These are phyloP conservation scores for Lacerta viridis DNA, from an alignment of 2,797 vertebrate species.

Conservation along the genomic window DNA sequence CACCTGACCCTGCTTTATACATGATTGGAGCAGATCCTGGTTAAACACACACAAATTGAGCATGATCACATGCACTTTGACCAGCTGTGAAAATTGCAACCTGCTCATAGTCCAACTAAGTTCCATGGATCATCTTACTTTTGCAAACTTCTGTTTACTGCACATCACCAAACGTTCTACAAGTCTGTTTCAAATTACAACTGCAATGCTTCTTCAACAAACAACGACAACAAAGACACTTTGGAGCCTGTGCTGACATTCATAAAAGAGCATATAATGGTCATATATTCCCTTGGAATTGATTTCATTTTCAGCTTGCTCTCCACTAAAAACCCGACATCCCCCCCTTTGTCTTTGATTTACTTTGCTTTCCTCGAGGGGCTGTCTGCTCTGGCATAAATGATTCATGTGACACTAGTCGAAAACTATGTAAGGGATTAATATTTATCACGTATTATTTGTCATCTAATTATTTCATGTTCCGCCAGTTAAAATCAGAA, in stretches of 20 bases:
- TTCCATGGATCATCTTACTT: background rate
- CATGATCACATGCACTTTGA: background rate
- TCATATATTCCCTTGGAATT: background rate
- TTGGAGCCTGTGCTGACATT: background rate
- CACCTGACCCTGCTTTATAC: background rate
- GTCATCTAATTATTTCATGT: background rate
- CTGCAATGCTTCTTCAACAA: constrained; percentile 2
- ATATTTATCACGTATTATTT: constrained; percentile 27
- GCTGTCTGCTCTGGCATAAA: background rate
- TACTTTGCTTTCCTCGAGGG: constrained; percentile 23
- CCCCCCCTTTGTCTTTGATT: background rate
- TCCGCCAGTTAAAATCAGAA: background rate
- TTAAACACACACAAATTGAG: background rate
- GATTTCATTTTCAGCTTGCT: background rate
- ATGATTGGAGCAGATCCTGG: background rate
- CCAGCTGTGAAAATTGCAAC: background rate
- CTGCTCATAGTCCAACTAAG: background rate
- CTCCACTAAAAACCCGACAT: background rate
- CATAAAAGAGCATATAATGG: background rate
- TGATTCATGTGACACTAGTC: constrained; percentile 8
- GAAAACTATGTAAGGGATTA: constrained; percentile 7
- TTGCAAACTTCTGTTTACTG: background rate
- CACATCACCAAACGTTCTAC: background rate
- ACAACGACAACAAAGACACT: background rate
- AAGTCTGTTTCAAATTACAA: background rate